phyloP scores from a whole-genome alignment of 1,140 invertebrate genomes.

The Macrocentrus cingulum region DNA sequence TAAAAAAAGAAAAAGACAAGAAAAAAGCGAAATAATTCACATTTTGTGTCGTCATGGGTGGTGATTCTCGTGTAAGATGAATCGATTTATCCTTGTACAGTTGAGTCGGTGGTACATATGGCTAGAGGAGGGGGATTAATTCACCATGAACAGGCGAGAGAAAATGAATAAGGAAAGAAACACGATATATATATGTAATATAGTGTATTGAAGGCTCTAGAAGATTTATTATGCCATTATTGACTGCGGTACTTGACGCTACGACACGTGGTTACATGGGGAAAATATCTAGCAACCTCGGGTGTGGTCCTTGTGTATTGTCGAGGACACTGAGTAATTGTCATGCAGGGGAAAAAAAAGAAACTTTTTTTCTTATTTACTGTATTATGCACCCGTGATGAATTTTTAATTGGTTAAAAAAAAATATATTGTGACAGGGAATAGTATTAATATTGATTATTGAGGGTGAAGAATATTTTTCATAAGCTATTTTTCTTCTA shows the following conservation, averaged over 20 bases:
- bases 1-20: too few relatives aligned
- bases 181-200: conserved; percentile 2
- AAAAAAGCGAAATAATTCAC: background rate
- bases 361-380: too few relatives aligned
- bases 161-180: conserved; percentile 8
- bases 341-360: too few relatives aligned
- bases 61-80: conserved; percentile 1
- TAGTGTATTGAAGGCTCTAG: conserved; percentile 6
- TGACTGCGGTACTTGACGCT: conserved; percentile 32
- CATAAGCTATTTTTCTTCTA: too few relatives aligned
- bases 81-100: conserved; percentile 2
- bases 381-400: too few relatives aligned
- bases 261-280: conserved; percentile 11
- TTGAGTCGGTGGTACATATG: background rate
- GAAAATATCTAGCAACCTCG: conserved; percentile 5
- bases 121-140: background rate
- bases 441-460: too few relatives aligned
- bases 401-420: too few relatives aligned
- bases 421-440: too few relatives aligned
- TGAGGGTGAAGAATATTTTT: too few relatives aligned
- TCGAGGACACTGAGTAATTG: background rate
- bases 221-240: conserved; percentile 49
- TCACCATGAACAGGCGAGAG: conserved; percentile 10
- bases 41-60: background rate
- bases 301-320: conserved; percentile 1